These are phyloP conservation scores for Petrophora chlorosata DNA, from an alignment of 2,888 invertebrate species.

Conservation along the genomic window DNA sequence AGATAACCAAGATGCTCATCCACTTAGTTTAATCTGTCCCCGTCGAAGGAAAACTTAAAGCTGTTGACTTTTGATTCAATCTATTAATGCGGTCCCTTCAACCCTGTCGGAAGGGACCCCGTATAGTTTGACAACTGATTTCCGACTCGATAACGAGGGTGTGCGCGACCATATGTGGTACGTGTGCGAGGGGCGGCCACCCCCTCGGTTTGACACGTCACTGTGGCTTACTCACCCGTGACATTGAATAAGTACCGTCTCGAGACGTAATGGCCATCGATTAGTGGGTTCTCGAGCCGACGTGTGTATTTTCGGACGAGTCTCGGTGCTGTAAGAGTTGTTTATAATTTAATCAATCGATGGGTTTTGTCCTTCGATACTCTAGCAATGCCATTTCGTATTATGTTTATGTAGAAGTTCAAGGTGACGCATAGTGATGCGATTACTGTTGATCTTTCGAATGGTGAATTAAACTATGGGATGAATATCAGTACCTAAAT, in stretches of 20 bases:
- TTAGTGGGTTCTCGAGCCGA: conserved; percentile 4
- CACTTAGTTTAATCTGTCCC: conserved; percentile 6
- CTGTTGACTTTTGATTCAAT: conserved; percentile 18
- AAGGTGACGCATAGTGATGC: conserved; percentile 11
- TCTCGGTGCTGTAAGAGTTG: conserved; percentile 7
- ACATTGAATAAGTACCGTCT: conserved; percentile 29
- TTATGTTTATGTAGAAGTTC: conserved; percentile 19
- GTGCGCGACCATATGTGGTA: conserved; percentile 55
- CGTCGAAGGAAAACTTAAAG: conserved; percentile 8
- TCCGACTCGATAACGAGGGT: conserved; percentile 59
- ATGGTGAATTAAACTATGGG: neutral
- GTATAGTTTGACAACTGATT: conserved; percentile 72
- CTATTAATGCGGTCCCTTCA: conserved; percentile 32
- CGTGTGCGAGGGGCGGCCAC: conserved; percentile 36
- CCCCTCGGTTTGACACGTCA: conserved; percentile 32
- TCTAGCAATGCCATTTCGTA: conserved; percentile 8
- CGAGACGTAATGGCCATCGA: conserved; percentile 17
- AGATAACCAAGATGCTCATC: neutral
- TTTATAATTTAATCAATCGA: conserved; percentile 17
- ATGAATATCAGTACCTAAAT: too few relatives aligned
- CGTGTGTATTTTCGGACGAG: conserved; percentile 7
- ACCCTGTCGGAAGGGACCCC: conserved; percentile 50
- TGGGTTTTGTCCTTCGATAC: conserved; percentile 13
- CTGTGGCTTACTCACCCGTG: conserved; percentile 29
- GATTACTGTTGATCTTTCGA: neutral